Conservation (phyloP, 2,113 vertebrate genomes). For the Macaca mulatta region DNA sequence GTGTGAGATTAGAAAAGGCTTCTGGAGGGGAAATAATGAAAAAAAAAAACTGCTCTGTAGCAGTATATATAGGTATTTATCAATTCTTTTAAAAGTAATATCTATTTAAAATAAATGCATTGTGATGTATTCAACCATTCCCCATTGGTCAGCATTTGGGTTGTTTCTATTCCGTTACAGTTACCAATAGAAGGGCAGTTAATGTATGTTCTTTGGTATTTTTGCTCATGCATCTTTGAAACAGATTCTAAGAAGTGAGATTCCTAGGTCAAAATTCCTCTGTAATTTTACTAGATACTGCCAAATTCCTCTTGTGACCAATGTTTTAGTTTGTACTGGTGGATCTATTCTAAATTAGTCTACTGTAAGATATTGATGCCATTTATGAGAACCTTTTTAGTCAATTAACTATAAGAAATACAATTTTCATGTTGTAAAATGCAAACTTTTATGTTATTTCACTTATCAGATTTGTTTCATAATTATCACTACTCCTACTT, state of each 20-base stretch:
- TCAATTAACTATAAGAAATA: constrained; percentile 32
- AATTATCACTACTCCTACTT: not conserved
- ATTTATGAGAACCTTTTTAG: constrained; percentile 16
- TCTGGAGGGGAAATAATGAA: not conserved
- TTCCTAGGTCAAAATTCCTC: not conserved
- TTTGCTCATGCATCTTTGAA: not conserved
- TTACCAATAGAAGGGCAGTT: not conserved
- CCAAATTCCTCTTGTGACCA: constrained; percentile 2
- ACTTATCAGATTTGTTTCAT: constrained; percentile 23
- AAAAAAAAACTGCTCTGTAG: not conserved
- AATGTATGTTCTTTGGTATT: not conserved
- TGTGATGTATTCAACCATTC: not conserved
- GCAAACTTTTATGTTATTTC: constrained; percentile 2
- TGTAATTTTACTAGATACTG: not conserved
- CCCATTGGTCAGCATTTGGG: not conserved
- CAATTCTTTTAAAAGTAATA: not conserved
- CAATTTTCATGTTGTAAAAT: not conserved
- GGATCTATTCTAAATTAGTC: not conserved
- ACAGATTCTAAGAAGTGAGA: not conserved
- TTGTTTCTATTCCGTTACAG: not conserved
- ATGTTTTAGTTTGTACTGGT: constrained; percentile 34
- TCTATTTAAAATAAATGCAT: not conserved
- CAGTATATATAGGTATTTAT: not conserved
- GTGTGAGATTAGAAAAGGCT: not conserved
- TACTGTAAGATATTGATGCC: not conserved